These are phyloP conservation scores for Anthonomus grandis DNA, from an alignment of 1,140 invertebrate genomes.

Conservation along the genomic window DNA sequence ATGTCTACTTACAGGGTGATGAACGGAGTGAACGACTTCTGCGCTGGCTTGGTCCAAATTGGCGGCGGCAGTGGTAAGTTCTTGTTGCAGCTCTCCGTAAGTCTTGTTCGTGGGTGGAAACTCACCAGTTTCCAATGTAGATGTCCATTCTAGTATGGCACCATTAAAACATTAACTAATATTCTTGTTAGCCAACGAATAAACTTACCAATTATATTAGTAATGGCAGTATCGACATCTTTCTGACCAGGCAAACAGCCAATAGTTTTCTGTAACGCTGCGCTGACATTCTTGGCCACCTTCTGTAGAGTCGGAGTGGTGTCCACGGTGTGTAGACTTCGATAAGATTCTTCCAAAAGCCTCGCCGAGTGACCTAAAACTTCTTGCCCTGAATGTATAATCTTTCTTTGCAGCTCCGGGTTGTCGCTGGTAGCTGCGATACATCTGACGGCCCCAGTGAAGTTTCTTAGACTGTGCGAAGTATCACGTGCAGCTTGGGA, in stretches of 20 bases:
- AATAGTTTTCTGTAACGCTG: conserved; percentile 62
- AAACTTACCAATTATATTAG: conserved; percentile 61
- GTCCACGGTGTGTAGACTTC: conserved; percentile 60
- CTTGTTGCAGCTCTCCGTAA: conserved; percentile 80
- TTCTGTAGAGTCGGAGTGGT: conserved; percentile 58
- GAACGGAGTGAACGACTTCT: conserved; percentile 72
- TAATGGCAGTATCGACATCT: conserved; percentile 84
- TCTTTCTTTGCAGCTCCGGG: conserved; percentile 58
- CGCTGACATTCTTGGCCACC: conserved; percentile 55
- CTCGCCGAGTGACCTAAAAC: conserved; percentile 72
- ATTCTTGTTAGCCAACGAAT: not conserved
- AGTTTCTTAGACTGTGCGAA: conserved; percentile 70
- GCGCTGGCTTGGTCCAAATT: conserved; percentile 77
- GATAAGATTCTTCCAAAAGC: conserved; percentile 76
- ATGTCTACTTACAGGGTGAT: conserved; percentile 52
- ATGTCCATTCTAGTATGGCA: conserved; percentile 57
- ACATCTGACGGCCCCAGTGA: conserved; percentile 61
- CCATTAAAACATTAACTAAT: not conserved
- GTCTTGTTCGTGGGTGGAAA: conserved; percentile 70
- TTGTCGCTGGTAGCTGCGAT: conserved; percentile 65
- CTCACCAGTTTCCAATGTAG: conserved; percentile 67
- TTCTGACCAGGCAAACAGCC: conserved; percentile 84
- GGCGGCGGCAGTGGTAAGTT: conserved; percentile 78
- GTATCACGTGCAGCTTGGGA: conserved; percentile 79
- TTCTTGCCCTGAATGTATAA: conserved; percentile 68